Evolutionary conservation across 2,888 invertebrate species (phyloP), one percentile per base, ranked within the genome.

Genomic region (Chymomyza procnemis): DNA sequence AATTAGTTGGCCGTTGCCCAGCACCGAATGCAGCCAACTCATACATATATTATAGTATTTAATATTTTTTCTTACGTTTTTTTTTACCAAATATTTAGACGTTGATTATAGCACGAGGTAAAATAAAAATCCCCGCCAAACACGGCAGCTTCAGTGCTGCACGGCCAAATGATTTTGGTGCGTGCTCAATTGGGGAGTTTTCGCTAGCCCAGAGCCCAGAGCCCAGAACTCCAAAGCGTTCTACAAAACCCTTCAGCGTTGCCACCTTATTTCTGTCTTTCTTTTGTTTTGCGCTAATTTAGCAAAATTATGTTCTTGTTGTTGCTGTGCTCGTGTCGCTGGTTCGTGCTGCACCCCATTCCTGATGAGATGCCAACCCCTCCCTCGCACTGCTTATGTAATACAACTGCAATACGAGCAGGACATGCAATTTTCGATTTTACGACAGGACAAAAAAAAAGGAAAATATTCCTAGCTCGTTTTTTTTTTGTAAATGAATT

Each of bases 131-230:
- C 63, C 55, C 18, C 30, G 56, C 55, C 55, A 58, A 64, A 61
- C 59, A 64, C 63, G 66, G 62, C 71, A 67, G 34, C 34, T 16
- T 18, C 18, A n/a, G 60, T 5, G 18, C 65, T 63, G n/a, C n/a
- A n/a, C n/a, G 63, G 56, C 64, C 80, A 82, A 87, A 83, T 76
- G 82, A 85, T 79, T 87, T 80, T 78, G 74, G 88, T 88, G 88
- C 87, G 88, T 87, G 87, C 88, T 87, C 87, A 88, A 88, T 87
- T 88, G 87, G 88, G 88, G 87, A 88, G 87, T 88, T 85, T 85
- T 76, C 55, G 21, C 50, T 62, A 48, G 61, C 48, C 22, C 4
- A 22, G 22, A 4, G 22, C 16, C 19, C 16, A 26, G 19, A 9
- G 16, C 34, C 34, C 6, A 60, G 18, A 52, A 52, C 18, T 59